phyloP scores from a whole-genome alignment of 2,888 invertebrate genomes.

The Philereme vetulata region DNA sequence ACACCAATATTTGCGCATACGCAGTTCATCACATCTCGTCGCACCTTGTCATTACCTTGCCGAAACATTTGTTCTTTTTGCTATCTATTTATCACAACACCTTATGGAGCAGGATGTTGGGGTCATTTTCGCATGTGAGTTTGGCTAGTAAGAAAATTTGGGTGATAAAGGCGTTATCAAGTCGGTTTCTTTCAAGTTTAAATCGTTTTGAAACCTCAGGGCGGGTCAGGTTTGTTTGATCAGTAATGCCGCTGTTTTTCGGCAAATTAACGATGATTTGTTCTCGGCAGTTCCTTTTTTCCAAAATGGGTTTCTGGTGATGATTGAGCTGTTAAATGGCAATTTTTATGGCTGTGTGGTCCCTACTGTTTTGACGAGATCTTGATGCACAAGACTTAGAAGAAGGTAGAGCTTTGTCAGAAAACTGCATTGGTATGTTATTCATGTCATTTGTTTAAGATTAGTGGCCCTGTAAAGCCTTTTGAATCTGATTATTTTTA shows the following conservation, averaged over 20 bases:
- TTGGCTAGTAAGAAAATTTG: slow-evolving; percentile 13
- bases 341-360: slow-evolving; percentile 27
- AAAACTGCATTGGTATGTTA: no score
- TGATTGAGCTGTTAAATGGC: slow-evolving; percentile 24
- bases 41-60: slow-evolving; percentile 63
- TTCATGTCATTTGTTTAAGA: no score
- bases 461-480: no score
- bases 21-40: slow-evolving; percentile 51
- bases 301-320: slow-evolving; percentile 21
- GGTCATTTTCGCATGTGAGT: slow-evolving; percentile 10
- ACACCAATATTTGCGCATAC: slow-evolving; percentile 63
- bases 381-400: no score
- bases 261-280: slow-evolving; percentile 67
- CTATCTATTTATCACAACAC: slow-evolving; percentile 5
- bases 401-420: no score
- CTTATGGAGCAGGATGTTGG: background rate
- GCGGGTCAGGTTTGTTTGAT: slow-evolving; percentile 58
- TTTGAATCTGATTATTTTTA: no score
- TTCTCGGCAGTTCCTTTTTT: slow-evolving; percentile 31
- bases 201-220: slow-evolving; percentile 36
- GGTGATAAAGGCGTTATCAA: slow-evolving; percentile 23
- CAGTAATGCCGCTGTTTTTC: slow-evolving; percentile 54
- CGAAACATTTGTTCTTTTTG: slow-evolving; percentile 47
- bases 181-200: slow-evolving; percentile 25
- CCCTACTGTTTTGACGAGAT: slow-evolving; percentile 10